A percentile compares a stretch with the other conserved stretches of the same genome.
Evolutionary conservation across 1,140 invertebrate genomes (phyloP).

Genomic region (Parapsyche elsis): DNA sequence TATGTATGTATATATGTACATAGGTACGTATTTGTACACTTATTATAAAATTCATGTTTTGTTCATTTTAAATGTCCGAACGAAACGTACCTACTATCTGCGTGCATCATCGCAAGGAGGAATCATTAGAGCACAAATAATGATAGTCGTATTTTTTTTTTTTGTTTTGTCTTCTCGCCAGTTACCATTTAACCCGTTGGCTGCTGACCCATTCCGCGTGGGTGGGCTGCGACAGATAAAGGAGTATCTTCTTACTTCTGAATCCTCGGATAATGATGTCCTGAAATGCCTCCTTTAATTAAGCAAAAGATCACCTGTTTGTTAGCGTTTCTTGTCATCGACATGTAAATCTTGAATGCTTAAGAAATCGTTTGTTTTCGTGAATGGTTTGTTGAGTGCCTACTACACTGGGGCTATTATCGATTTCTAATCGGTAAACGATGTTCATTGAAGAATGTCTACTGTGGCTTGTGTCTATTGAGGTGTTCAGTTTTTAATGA

Average conservation of each 20-base stretch:
- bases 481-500: too few relatives aligned
- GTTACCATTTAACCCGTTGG: slow-evolving; percentile 29
- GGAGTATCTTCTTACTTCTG: neutral
- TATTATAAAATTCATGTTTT: neutral
- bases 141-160: neutral
- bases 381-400: too few relatives aligned
- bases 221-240: slow-evolving; percentile 3
- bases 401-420: too few relatives aligned
- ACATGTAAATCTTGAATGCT: neutral
- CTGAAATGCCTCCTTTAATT: slow-evolving; percentile 12
- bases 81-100: neutral
- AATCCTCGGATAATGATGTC: slow-evolving; percentile 18
- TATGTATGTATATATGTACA: neutral
- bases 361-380: too few relatives aligned
- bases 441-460: too few relatives aligned
- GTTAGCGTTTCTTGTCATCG: neutral
- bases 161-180: neutral
- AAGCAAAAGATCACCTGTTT: slow-evolving; percentile 4
- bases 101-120: neutral
- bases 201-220: slow-evolving; percentile 11
- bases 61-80: neutral
- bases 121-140: slow-evolving; percentile 8
- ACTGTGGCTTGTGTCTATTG: too few relatives aligned
- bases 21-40: neutral
- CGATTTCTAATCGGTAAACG: too few relatives aligned